phyloP scores from a whole-genome alignment of 2,888 invertebrate species.

The Drosophila subquinaria region DNA sequence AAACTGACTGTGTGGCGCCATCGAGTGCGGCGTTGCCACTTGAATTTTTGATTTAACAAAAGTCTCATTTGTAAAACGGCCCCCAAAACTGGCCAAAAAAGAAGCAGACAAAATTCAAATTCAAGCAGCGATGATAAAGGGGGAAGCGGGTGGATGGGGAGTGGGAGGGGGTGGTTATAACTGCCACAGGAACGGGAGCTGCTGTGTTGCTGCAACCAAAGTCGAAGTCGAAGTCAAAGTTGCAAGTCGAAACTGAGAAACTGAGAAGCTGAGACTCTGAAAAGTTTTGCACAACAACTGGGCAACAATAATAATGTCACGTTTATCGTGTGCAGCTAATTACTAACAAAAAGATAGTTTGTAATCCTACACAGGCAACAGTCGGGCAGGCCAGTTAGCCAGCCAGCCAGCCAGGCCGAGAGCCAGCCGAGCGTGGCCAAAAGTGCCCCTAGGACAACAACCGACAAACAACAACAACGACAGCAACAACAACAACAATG shows the following conservation, averaged over 20 bases:
- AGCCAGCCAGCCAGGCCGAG: conserved; percentile 47
- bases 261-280: conserved; percentile 25
- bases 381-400: conserved; percentile 35
- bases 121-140: not conserved
- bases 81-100: conserved; percentile 35
- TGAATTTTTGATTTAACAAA: conserved; percentile 80
- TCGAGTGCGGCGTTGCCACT: conserved; percentile 77
- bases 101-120: conserved; percentile 27
- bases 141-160: too few species aligned
- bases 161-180: not conserved
- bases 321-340: conserved; percentile 82
- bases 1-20: conserved; percentile 68
- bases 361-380: conserved; percentile 74
- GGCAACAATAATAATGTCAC: conserved; percentile 80
- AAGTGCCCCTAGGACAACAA: conserved; percentile 73
- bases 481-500: conserved; percentile 13
- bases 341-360: conserved; percentile 81
- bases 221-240: not conserved
- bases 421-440: conserved; percentile 76
- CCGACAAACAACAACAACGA: conserved; percentile 12
- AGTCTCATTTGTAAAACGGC: conserved; percentile 76
- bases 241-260: conserved; percentile 1
- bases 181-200: not conserved
- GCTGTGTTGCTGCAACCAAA: conserved; percentile 5
- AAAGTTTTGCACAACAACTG: conserved; percentile 72